Evolutionary conservation across 2,888 invertebrate species (phyloP), one percentile per base, ranked within the genome.

Genomic region (Coelinius sp.): DNA sequence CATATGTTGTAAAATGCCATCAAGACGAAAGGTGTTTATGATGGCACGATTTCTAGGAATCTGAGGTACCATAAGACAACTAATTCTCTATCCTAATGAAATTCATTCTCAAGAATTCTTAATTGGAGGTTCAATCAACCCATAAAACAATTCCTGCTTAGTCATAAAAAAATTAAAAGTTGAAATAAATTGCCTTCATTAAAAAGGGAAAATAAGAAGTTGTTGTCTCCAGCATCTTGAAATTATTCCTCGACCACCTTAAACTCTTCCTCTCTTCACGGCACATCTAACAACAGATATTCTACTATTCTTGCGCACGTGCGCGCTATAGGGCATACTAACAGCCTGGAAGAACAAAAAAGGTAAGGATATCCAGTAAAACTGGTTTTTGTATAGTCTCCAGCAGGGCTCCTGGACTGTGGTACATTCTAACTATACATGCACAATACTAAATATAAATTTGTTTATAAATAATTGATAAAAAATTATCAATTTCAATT

Each of bases 261-360:
- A 6, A 49, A 49, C 46, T 49, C 46, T 49, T 49, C 20, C 46
- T 49, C 20, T 20, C 46, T 20, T 20, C 46, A 49, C 46, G 20
- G 46, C 20, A 14, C 17, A 49, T 20, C 46, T 49, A 49, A 49
- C 46, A 49, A 49, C 46, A 49, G 46, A 49, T 17, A 49, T 49
- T 49, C 46, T 49, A 17, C 46, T 49, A 49, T 49, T 49, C 7
- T 77, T 77, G 75, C 83, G 84, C 84, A 83, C 84, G 84, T 83
- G 84, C 84, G 84, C 72, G 41, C 64, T 64, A 62, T 44, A 63
- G 70, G 52, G 53, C 69, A 49, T 56, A 73, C 65, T 72, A 66
- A 78, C 75, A 71, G 68, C 56, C n/a, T n/a, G n/a, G 56, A 56
- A 70, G 73, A 74, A 35, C 25, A 46, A 68, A 66, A 12, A 25